Evolutionary conservation across 2,888 invertebrate species (phyloP).

Genomic region (Pandemis cinnamomeana): DNA sequence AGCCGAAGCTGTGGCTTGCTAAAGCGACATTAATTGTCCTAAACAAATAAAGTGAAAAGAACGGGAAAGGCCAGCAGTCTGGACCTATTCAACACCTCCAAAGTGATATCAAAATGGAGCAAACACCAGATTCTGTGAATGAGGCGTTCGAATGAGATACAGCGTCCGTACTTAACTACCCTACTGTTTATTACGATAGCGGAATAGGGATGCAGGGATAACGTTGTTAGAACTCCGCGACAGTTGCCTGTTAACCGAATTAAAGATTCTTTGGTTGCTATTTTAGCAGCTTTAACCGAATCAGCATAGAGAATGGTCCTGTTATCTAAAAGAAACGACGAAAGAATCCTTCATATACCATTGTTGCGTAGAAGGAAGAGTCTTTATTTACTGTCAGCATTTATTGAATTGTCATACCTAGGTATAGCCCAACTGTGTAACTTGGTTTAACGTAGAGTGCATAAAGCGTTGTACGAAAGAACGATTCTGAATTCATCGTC

Average conservation of each 20-base stretch:
- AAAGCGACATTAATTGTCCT: conserved; percentile 60
- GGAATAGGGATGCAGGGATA: conserved; percentile 24
- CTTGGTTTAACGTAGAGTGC: background rate
- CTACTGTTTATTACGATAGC: background rate
- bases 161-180: background rate
- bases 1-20: conserved; percentile 50
- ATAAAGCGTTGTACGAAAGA: conserved; percentile 6
- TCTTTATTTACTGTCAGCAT: background rate
- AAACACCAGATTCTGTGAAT: background rate
- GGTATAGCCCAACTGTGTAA: background rate
- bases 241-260: conserved; percentile 33
- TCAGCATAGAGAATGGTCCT: conserved; percentile 3
- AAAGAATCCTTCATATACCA: background rate
- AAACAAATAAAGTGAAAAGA: conserved; percentile 56
- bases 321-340: background rate
- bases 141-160: background rate
- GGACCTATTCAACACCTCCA: background rate
- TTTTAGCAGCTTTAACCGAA: conserved; percentile 27
- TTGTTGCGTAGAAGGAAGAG: background rate
- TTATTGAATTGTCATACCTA: background rate
- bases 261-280: conserved; percentile 37
- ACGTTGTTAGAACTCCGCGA: conserved; percentile 34
- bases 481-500: conserved; percentile 30
- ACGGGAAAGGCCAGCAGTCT: background rate
- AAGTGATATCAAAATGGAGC: background rate